These are phyloP conservation scores for Mactra quadrangularis DNA, from an alignment of 1,140 invertebrate species.

Conservation along the genomic window DNA sequence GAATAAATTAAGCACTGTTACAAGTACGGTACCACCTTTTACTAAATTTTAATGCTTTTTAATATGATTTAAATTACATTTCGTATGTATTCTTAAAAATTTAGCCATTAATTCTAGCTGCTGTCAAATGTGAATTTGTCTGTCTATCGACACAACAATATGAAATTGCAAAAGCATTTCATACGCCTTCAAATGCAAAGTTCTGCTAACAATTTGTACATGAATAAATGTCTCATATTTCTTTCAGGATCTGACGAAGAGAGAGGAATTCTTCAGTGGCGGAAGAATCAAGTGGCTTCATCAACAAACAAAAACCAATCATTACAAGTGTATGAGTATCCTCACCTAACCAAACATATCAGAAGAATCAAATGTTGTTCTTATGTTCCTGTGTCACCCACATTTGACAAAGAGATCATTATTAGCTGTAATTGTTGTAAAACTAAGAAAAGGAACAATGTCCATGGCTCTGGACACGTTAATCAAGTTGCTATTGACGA, in stretches of 20 bases:
- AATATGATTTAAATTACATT: too few relatives aligned
- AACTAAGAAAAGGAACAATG: constrained; percentile 28
- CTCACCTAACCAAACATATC: constrained; percentile 57
- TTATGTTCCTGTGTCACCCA: constrained; percentile 64
- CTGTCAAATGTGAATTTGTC: too few relatives aligned
- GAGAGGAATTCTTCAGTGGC: constrained; percentile 64
- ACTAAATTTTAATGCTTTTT: too few relatives aligned
- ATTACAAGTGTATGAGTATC: constrained; percentile 54
- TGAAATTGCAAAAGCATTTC: too few relatives aligned
- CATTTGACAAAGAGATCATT: constrained; percentile 61
- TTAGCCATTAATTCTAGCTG: too few relatives aligned
- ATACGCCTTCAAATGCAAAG: too few relatives aligned
- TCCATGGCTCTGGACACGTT: constrained; percentile 2
- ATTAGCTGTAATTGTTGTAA: constrained; percentile 50
- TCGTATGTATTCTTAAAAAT: too few relatives aligned
- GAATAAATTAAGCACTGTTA: too few relatives aligned
- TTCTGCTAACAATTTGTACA: too few relatives aligned
- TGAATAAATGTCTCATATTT: too few relatives aligned
- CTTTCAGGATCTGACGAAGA: constrained; percentile 57
- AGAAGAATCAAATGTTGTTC: constrained; percentile 53
- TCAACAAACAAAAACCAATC: neutral
- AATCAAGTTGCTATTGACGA: constrained; percentile 23
- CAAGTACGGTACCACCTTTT: too few relatives aligned
- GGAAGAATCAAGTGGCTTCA: constrained; percentile 28
- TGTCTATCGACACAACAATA: too few relatives aligned